Evolutionary conservation across 2,888 invertebrate species (phyloP).

Genomic region (Syritta pipiens): DNA sequence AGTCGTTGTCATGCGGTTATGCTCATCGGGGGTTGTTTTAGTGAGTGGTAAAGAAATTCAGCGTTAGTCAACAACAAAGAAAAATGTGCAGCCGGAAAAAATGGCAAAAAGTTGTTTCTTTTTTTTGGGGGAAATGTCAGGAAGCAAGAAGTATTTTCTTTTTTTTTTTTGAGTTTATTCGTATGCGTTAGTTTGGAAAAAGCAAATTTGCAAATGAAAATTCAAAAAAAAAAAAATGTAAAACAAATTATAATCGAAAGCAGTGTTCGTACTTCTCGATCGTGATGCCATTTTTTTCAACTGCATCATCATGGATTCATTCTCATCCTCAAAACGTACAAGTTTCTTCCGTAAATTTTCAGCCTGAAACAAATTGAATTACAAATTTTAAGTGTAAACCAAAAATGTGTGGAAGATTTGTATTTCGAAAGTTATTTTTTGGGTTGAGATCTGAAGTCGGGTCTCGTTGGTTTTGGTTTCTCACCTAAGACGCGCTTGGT

Average conservation of each 20-base stretch:
- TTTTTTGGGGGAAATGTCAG: conserved; percentile 15
- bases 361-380: too few relatives aligned
- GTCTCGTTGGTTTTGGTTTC: conserved; percentile 2
- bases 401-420: too few relatives aligned
- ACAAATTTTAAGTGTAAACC: too few relatives aligned
- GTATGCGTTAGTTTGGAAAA: conserved; percentile 50
- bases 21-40: conserved; percentile 9
- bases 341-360: conserved; percentile 93
- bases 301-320: conserved; percentile 96
- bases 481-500: too few relatives aligned
- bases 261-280: conserved; percentile 85
- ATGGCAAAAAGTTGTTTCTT: conserved; percentile 77
- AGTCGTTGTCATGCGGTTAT: conserved; percentile 43
- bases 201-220: conserved; percentile 53
- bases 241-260: conserved; percentile 15
- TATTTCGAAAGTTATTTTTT: too few relatives aligned
- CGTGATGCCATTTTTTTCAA: conserved; percentile 96
- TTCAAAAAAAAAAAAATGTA: conserved; percentile 28
- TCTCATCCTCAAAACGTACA: conserved; percentile 96
- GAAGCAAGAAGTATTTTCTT: conserved; percentile 47
- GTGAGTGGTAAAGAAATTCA: background rate
- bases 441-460: too few relatives aligned
- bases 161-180: conserved; percentile 28
- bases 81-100: conserved; percentile 80
- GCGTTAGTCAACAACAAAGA: background rate